Percentiles rank a stretch among this genome's conserved stretches.
These are phyloP conservation scores for Sminthurinus signatus DNA, from an alignment of 1,140 invertebrate genomes.

Conservation along the genomic window DNA sequence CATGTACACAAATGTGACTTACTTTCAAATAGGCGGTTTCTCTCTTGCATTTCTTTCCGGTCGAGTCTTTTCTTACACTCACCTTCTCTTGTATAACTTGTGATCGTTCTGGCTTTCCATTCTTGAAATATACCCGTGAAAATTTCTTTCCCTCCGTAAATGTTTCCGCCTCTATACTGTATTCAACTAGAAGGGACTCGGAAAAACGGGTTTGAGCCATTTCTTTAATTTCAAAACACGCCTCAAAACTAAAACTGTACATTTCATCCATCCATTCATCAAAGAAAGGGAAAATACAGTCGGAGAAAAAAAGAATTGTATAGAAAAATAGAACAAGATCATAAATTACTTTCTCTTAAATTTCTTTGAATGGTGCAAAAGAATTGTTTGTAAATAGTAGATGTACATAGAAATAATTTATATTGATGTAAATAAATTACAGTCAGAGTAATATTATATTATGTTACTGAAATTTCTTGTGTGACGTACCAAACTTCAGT, in stretches of 20 bases:
- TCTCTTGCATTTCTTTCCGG: slow-evolving; percentile 55
- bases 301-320: not conserved
- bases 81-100: slow-evolving; percentile 46
- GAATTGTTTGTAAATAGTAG: too few species aligned
- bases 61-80: slow-evolving; percentile 46
- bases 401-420: too few species aligned
- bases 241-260: slow-evolving; percentile 73
- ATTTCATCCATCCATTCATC: too few species aligned
- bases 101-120: slow-evolving; percentile 46
- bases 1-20: too few species aligned
- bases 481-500: slow-evolving; percentile 65
- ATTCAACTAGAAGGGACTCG: slow-evolving; percentile 53
- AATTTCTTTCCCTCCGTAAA: slow-evolving; percentile 68
- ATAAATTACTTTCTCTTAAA: too few species aligned
- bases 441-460: too few species aligned
- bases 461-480: too few species aligned
- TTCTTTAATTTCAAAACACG: slow-evolving; percentile 73
- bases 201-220: slow-evolving; percentile 42
- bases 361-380: too few species aligned
- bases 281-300: not conserved
- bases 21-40: slow-evolving; percentile 73
- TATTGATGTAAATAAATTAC: not conserved
- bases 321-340: too few species aligned
- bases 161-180: slow-evolving; percentile 76
- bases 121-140: slow-evolving; percentile 69